A percentile compares a stretch with the other conserved stretches of the same genome.
Conservation (phyloP, 1,140 invertebrate genomes). For the Drosophila chauvacae region DNA sequence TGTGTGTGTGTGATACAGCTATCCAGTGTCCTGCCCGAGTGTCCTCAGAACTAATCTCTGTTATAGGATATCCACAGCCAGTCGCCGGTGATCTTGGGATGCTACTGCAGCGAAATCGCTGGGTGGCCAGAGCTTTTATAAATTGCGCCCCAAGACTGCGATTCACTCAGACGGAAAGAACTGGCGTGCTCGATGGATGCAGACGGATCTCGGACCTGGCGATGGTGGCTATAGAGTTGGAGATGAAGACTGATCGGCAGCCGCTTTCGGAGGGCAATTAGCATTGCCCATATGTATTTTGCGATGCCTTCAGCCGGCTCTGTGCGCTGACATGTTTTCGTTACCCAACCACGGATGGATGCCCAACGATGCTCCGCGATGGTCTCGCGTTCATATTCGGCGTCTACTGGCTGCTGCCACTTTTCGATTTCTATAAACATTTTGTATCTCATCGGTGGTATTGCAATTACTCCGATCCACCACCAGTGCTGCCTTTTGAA, state of each 20-base stretch:
- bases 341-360: conserved; percentile 74
- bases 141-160: conserved; percentile 54
- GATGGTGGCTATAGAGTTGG: not conserved
- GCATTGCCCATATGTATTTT: conserved; percentile 64
- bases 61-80: conserved; percentile 30
- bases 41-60: conserved; percentile 4
- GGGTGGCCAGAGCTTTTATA: conserved; percentile 72
- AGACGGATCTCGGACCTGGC: conserved; percentile 34
- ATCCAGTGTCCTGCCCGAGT: conserved; percentile 7
- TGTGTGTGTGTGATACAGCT: not conserved
- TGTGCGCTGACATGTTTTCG: conserved; percentile 76
- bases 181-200: conserved; percentile 72
- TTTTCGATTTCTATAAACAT: conserved; percentile 61
- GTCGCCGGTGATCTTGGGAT: conserved; percentile 57
- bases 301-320: conserved; percentile 30
- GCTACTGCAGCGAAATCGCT: conserved; percentile 80
- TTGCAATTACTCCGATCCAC: not conserved
- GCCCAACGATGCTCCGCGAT: conserved; percentile 44
- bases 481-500: conserved; percentile 1
- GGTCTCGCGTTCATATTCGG: conserved; percentile 26
- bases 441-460: conserved; percentile 1
- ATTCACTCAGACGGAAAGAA: conserved; percentile 73
- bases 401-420: conserved; percentile 15
- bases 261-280: conserved; percentile 58
- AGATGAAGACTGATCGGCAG: conserved; percentile 22